Percentiles rank a stretch among this genome's conserved stretches.
Evolutionary conservation across 2,797 vertebrate species (phyloP).

Genomic region (Pantherophis alleghaniensis): DNA sequence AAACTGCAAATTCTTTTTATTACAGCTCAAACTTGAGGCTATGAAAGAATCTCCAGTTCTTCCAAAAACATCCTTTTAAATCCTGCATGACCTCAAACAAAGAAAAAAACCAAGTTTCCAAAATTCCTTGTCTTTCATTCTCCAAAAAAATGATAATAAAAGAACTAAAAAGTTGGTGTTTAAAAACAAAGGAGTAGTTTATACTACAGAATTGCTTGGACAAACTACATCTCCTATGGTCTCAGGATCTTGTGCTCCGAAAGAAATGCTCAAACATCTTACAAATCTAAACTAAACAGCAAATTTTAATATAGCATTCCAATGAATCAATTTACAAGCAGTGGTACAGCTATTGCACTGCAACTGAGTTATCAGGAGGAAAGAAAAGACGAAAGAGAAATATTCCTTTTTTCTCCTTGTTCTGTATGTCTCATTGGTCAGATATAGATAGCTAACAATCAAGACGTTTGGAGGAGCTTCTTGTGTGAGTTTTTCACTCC

Average conservation of each 20-base stretch:
- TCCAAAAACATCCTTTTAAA: neutral
- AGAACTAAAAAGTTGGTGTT: neutral
- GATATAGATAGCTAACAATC: neutral
- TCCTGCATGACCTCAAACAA: neutral
- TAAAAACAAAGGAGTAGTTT: neutral
- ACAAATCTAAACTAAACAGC: neutral
- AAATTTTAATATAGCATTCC: neutral
- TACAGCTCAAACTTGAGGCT: neutral
- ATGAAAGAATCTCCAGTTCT: neutral
- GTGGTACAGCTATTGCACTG: neutral
- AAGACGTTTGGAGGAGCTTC: neutral
- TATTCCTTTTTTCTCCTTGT: neutral
- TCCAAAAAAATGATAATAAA: neutral
- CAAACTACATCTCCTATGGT: neutral
- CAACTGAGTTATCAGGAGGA: neutral
- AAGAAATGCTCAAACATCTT: neutral
- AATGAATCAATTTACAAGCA: neutral
- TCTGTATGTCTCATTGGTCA: neutral
- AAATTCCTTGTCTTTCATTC: neutral
- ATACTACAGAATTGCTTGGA: neutral
- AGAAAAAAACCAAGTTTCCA: neutral
- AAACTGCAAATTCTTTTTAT: neutral
- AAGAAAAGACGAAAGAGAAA: neutral
- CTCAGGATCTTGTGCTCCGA: neutral
- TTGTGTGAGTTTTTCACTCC: neutral